Evolutionary conservation across 2,888 invertebrate genomes (phyloP).

Genomic region (Cinara cedri): DNA sequence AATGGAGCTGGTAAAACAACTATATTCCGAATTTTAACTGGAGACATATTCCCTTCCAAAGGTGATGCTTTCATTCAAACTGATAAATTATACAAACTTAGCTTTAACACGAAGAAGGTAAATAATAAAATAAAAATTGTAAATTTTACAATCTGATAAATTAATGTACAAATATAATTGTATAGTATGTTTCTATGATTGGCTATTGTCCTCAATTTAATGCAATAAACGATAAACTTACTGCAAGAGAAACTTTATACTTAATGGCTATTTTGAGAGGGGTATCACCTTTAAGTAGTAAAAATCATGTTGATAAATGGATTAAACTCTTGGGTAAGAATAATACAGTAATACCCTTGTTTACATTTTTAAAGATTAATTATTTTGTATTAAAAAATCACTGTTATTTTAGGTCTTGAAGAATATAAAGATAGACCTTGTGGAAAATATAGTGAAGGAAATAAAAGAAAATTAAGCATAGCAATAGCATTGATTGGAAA

Average conservation of each 20-base stretch:
- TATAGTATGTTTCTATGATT: conserved; percentile 73
- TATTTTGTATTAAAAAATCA: too few relatives aligned
- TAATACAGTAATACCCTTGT: too few relatives aligned
- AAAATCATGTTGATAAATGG: conserved; percentile 59
- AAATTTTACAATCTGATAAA: background rate
- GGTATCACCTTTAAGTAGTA: conserved; percentile 62
- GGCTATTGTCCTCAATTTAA: conserved; percentile 93
- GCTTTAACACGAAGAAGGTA: conserved; percentile 46
- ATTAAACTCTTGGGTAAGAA: conserved; percentile 59
- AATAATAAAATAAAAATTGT: background rate
- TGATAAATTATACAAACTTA: conserved; percentile 60
- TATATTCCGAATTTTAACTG: conserved; percentile 68
- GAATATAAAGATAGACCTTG: conserved; percentile 59
- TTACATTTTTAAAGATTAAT: background rate
- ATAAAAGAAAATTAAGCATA: conserved; percentile 76
- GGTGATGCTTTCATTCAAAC: conserved; percentile 64
- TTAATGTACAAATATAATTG: conserved; percentile 20
- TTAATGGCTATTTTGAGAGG: conserved; percentile 78
- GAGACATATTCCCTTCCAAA: conserved; percentile 63
- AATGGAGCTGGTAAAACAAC: conserved; percentile 69
- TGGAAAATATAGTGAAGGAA: conserved; percentile 72
- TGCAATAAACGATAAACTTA: conserved; percentile 78
- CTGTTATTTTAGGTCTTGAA: conserved; percentile 56
- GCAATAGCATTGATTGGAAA: conserved; percentile 75
- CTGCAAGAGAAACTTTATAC: conserved; percentile 75